phyloP scores from a whole-genome alignment of 2,113 vertebrate genomes.

The Butastur rufipennis region DNA sequence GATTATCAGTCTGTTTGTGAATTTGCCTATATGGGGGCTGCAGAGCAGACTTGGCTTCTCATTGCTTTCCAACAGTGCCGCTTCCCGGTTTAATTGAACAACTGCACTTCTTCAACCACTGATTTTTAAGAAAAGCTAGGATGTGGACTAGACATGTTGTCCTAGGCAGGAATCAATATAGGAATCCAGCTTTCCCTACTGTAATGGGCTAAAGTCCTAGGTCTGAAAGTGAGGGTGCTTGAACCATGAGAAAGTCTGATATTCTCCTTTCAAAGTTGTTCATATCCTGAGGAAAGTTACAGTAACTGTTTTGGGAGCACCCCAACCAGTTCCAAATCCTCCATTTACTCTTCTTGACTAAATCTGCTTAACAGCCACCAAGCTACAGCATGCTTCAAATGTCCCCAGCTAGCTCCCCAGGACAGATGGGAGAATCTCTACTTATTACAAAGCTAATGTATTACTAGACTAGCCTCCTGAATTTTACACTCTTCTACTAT shows the following conservation, averaged over 20 bases:
- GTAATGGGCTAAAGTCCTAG: background rate
- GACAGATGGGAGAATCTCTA: background rate
- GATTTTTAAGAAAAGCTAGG: background rate
- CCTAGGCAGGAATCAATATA: background rate
- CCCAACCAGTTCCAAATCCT: background rate
- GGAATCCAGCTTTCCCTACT: background rate
- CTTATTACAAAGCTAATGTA: background rate
- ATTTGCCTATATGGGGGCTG: background rate
- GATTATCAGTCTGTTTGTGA: accelerated
- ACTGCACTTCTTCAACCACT: background rate
- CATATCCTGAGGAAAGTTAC: background rate
- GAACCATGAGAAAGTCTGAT: background rate
- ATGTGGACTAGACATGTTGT: background rate
- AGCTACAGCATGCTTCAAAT: background rate
- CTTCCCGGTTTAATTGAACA: background rate
- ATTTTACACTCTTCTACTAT: background rate
- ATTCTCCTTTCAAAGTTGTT: background rate
- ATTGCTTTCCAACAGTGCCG: conserved; percentile 7
- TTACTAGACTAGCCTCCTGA: background rate
- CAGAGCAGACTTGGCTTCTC: background rate
- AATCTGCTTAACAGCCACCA: background rate
- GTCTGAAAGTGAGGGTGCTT: background rate
- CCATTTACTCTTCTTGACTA: background rate
- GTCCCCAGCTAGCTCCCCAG: background rate
- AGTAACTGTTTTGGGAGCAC: background rate